Base-by-base conservation (phyloP, 2,113 vertebrate genomes). In the human (Homo sapiens) region DNA sequence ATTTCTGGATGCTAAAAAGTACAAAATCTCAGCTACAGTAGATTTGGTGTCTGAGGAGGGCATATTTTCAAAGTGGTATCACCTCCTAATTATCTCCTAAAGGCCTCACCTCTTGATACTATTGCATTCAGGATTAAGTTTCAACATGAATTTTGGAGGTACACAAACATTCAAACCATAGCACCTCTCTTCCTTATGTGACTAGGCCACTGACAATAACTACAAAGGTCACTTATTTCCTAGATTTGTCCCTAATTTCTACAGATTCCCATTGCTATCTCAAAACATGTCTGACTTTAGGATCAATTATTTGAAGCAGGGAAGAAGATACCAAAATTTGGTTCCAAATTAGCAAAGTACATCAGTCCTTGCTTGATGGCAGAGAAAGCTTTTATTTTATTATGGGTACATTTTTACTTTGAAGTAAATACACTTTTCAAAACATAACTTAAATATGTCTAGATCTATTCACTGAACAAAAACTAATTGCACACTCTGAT, bases 301-400 rank as follows among this genome's bases (percentile, higher is more conserved):
- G 23, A 61, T 50, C 25, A 40, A 38, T 87, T 20, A 17, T 25
- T 73, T 66, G 43, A 86, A 66, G 6, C 20, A 45, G 14, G 6
- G 16, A 55, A 78, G n/a, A 55, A 93, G n/a, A 3, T 38, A 57
- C 10, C 13, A 38, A 72, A 48, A 55, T 32, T 80, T n/a, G 12
- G 27, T 38, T 52, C 0, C 22, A 45, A 8, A 88, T 83, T 18
- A 81, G 40, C 79, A 2, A 52, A 64, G 43, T 12, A 32, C 12
- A 83, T 81, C 38, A 72, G 2, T 55, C 17, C 30, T 81, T 73
- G 25, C 35, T 80, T 66, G 27, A 73, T 45, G 12, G 11, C 22
- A 90, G 32, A 93, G 27, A 73, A n/a, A 61, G 16, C 52, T 90
- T 84, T 93, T 79, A 72, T 85, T 85, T 84, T 85, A 81, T 40